A percentile compares a stretch with the other conserved stretches of the same genome.
Conservation (phyloP, 2,888 invertebrate species). For the Ophion ventricosus region DNA sequence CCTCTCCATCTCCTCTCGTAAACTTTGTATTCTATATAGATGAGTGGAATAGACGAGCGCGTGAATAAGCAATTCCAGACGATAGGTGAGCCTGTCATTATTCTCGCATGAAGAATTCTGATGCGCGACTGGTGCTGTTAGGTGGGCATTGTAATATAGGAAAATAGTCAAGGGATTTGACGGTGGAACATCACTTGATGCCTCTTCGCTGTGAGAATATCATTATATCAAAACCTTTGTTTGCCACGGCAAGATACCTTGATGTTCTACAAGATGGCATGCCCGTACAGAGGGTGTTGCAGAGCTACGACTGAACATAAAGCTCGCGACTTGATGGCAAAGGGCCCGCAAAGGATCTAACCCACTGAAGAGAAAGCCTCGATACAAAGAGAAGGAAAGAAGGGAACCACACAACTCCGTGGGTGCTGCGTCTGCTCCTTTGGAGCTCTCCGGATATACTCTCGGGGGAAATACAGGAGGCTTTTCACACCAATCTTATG, state of each 20-base stretch:
- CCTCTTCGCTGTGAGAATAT: constrained; percentile 35
- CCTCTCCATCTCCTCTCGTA: background rate
- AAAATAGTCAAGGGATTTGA: constrained; percentile 19
- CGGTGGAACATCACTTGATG: constrained; percentile 41
- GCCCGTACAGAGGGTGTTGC: constrained; percentile 27
- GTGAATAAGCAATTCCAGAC: constrained; percentile 61
- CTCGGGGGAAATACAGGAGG: constrained; percentile 70
- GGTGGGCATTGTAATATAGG: constrained; percentile 39
- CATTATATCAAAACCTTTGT: constrained; percentile 22
- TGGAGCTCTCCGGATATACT: constrained; percentile 27
- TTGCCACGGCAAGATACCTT: constrained; percentile 38
- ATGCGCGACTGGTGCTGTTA: constrained; percentile 70
- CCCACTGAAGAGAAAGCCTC: constrained; percentile 38
- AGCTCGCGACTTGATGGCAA: constrained; percentile 9
- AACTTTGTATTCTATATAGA: constrained; percentile 20
- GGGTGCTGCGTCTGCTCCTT: constrained; percentile 41
- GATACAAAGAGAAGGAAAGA: constrained; percentile 40
- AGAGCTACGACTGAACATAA: constrained; percentile 23
- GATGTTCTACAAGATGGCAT: constrained; percentile 52
- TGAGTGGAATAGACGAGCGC: constrained; percentile 39
- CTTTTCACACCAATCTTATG: constrained; percentile 56
- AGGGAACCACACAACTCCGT: constrained; percentile 38
- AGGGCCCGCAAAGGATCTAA: constrained; percentile 33
- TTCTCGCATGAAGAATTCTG: constrained; percentile 77
- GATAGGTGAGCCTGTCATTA: constrained; percentile 72